Percentiles rank a stretch among this genome's conserved stretches.
phyloP scores from a whole-genome alignment of 2,113 vertebrate genomes.

The Ifrita kowaldi region DNA sequence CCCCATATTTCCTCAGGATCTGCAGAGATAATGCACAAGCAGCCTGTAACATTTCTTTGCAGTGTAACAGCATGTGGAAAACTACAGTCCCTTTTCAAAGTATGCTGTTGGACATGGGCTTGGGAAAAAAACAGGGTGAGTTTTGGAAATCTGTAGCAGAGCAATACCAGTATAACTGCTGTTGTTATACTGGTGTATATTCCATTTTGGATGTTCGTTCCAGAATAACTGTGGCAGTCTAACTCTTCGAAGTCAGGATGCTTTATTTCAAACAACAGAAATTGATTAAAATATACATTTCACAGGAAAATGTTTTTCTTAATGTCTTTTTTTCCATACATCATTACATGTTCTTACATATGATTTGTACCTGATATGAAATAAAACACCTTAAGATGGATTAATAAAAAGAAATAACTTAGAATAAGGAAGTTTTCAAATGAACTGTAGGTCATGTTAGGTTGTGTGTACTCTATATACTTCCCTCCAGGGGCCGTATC shows the following conservation, averaged over 20 bases:
- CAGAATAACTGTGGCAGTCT: background rate
- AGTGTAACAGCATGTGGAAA: background rate
- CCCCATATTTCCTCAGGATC: background rate
- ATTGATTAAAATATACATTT: background rate
- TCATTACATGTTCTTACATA: background rate
- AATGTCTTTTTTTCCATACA: background rate
- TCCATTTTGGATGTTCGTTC: background rate
- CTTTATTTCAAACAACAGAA: conserved; percentile 38
- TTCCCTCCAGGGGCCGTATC: conserved; percentile 25
- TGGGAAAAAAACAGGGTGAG: background rate
- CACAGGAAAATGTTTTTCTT: background rate
- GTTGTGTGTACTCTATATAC: background rate
- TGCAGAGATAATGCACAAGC: background rate
- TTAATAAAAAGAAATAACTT: conserved; percentile 61
- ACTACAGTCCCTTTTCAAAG: background rate
- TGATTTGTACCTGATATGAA: background rate
- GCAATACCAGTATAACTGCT: background rate
- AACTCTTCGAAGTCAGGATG: background rate
- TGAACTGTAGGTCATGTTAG: background rate
- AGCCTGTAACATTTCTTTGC: background rate
- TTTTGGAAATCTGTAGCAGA: background rate
- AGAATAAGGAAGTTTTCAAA: background rate
- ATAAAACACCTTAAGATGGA: background rate
- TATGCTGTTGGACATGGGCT: background rate
- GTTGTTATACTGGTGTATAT: background rate